Base-by-base conservation (phyloP, 2,113 vertebrate species). In the Cryptotis parvus region DNA sequence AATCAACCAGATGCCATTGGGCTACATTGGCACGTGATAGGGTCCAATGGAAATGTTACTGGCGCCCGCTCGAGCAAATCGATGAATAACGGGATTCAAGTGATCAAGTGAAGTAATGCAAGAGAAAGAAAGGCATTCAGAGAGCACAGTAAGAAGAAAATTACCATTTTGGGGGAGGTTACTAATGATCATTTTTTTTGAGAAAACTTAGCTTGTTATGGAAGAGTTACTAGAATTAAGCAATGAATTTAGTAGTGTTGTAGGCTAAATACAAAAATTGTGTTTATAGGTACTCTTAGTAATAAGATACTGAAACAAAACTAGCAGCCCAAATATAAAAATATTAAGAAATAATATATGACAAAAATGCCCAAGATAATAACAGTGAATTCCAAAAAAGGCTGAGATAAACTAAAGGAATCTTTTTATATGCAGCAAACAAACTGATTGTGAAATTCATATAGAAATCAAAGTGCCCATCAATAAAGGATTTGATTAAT, bases 361-460 rank as follows among this genome's bases (percentile, higher is more conserved):
- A n/a, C n/a, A 80, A 87, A 87, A 35, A 52, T 73, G 26, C 61
- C 83, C 43, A 85, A 84, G 9, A 35, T 11, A 86, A 52, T 52
- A 41, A 37, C 16, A 43, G n/a, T 27, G 80, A 45, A 81, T 20
- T 39, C 31, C 1, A 41, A 63, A 84, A 69, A 45, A 29, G n/a
- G 6, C 22, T 79, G 55, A 84, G 58, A 49, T 26, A 61, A 88
- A 65, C 75, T 29, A 45, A 43, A 68, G 9, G 79, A 45, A n/a
- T 16, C 4, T 33, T 68, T 61, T 61, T 49, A 66, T 39, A 35
- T 65, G 58, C 92, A 76, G 37, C 85, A 61, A 69, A 55, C 4
- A 52, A 81, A 82, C 49, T 61, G 31, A 77, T 82, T 88, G 16
- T 82, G 58, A 84, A 84, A 66, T 76, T 85, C 37, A 52, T 49